phyloP scores from a whole-genome alignment of 30 jellyfish, hydroid and myxozoan genomes.

The Aurelia coerulea region DNA sequence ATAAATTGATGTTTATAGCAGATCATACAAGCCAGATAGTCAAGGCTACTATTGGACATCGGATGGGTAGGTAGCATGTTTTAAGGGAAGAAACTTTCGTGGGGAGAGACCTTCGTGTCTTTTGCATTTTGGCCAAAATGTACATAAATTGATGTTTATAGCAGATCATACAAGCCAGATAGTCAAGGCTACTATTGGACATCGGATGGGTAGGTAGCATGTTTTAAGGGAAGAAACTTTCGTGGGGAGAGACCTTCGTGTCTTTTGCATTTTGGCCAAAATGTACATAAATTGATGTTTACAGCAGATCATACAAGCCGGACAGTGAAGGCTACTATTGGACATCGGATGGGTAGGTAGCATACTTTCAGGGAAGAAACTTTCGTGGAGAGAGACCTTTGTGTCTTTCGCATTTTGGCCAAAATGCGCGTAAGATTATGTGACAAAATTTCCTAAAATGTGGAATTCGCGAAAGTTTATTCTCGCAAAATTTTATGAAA shows the following conservation, averaged over 20 bases:
- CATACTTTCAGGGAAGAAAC: background rate
- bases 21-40: conserved; percentile 71
- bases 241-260: no score
- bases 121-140: no score
- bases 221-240: no score
- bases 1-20: conserved; percentile 86
- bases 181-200: conserved; percentile 89
- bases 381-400: no score
- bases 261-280: no score
- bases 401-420: no score
- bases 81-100: no score
- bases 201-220: conserved; percentile 83
- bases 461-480: no score
- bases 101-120: no score
- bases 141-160: conserved; percentile 93
- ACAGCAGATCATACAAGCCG: conserved; percentile 78
- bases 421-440: no score
- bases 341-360: conserved; percentile 93
- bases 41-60: conserved; percentile 91
- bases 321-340: conserved; percentile 79
- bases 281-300: conserved; percentile 96
- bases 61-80: conserved; percentile 68
- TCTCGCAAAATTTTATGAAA: no score
- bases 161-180: conserved; percentile 77
- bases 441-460: no score